Percentiles rank a stretch among this genome's conserved stretches.
Evolutionary conservation across 1,140 invertebrate genomes (phyloP).

Genomic region (Drosophila ercepeae): DNA sequence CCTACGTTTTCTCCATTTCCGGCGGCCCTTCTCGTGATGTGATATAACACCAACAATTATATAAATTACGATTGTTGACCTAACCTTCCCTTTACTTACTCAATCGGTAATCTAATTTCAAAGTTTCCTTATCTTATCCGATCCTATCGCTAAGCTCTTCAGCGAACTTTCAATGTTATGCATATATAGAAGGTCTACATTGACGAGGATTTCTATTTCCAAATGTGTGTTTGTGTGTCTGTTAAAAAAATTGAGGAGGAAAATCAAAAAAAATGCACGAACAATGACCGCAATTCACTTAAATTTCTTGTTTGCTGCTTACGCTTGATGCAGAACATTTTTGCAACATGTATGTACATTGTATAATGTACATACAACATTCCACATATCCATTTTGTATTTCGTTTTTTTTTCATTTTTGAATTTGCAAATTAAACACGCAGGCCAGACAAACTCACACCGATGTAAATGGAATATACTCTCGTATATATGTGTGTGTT

Average conservation of each 20-base stretch:
- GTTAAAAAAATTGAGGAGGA: slow-evolving; percentile 8
- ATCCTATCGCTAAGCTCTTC: slow-evolving; percentile 52
- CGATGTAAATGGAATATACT: slow-evolving; percentile 4
- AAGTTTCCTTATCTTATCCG: slow-evolving; percentile 24
- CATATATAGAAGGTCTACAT: slow-evolving; percentile 12
- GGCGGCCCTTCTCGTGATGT: neutral
- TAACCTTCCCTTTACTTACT: neutral
- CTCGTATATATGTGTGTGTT: slow-evolving; percentile 7
- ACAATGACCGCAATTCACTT: slow-evolving; percentile 77
- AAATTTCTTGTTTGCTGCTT: slow-evolving; percentile 53
- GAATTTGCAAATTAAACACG: slow-evolving; percentile 74
- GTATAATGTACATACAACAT: slow-evolving; percentile 30
- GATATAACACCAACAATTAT: slow-evolving; percentile 39
- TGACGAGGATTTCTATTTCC: slow-evolving; percentile 28
- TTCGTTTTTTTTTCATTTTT: slow-evolving; percentile 54
- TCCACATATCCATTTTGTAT: slow-evolving; percentile 23
- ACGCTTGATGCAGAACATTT: slow-evolving; percentile 46
- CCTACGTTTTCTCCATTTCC: slow-evolving; percentile 22
- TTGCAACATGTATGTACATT: slow-evolving; percentile 37
- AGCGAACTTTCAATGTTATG: slow-evolving; percentile 40
- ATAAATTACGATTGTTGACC: slow-evolving; percentile 11
- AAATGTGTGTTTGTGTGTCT: slow-evolving; percentile 11
- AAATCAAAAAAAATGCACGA: slow-evolving; percentile 26
- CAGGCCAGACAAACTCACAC: slow-evolving; percentile 31
- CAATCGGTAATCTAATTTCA: slow-evolving; percentile 8